Base-by-base conservation (phyloP, 1,140 invertebrate species). In the Magallana ariakensis region DNA sequence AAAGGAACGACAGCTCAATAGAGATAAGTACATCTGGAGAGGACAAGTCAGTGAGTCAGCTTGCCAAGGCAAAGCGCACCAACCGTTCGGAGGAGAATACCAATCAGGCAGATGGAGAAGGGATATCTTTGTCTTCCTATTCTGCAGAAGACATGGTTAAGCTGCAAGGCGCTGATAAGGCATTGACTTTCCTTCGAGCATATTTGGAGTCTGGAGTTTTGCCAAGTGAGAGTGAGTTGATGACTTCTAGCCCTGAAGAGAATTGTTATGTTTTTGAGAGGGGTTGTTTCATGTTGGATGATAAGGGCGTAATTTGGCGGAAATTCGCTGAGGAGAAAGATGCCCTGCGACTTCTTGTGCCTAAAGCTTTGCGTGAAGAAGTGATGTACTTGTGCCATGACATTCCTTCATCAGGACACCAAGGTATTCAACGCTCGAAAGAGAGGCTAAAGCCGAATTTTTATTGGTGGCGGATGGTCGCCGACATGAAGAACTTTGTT, bases 341-440 rank as follows among this genome's bases (percentile, higher is more conserved):
- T 22, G 58, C 9, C 16, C 5, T 2, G 33, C 7, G 55, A 5
- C 19, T 83, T n/a, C 53, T 83, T 16, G n/a, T n/a, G 5, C 83
- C 83, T 11, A 9, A 8, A n/a, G 13, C 33, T 9, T 54, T 7
- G 54, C 33, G 81, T 53, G 81, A 60, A n/a, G 57, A 60, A 33
- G 10, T 85, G 16, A 4, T 85, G 19, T 54, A 22, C 15, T 10
- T 85, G 33, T 54, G n/a, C n/a, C n/a, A n/a, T n/a, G n/a, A n/a
- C n/a, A n/a, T n/a, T n/a, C n/a, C n/a, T n/a, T n/a, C n/a, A 16
- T 16, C 84, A 85, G 19, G 66, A 55, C n/a, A 85, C 62, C 84
- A 10, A 19, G 55, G 84, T 7, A 75, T 85, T 22, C 85, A 84
- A 33, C 22, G 8, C 60, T 46, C 13, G 85, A 2, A 53, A 56